Conservation (phyloP, 2,888 invertebrate species). For the Hirtodrosophila histrioides region DNA sequence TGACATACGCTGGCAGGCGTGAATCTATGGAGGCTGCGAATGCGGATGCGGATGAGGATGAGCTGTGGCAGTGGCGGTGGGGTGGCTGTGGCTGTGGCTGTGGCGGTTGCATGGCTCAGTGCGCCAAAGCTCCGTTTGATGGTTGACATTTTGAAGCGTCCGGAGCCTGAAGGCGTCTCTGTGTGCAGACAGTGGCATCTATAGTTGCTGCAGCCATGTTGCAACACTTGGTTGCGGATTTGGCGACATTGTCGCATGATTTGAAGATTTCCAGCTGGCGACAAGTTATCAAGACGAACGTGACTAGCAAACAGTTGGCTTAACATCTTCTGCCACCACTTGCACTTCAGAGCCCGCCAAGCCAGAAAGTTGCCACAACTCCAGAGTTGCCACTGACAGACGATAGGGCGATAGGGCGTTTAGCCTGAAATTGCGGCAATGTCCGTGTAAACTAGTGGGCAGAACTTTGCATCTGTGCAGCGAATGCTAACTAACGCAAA, state of each 20-base stretch:
- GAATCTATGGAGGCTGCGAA: constrained; percentile 28
- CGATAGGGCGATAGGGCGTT: constrained; percentile 44
- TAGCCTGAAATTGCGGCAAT: constrained; percentile 44
- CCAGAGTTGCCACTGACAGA: constrained; percentile 31
- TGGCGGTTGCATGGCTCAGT: constrained; percentile 63
- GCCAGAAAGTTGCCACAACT: constrained; percentile 22
- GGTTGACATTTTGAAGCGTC: constrained; percentile 53
- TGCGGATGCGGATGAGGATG: constrained; percentile 12
- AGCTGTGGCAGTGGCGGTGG: constrained; percentile 5
- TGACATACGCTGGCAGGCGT: constrained; percentile 48
- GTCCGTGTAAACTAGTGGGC: constrained; percentile 17
- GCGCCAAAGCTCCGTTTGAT: constrained; percentile 69
- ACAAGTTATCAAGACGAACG: constrained; percentile 79
- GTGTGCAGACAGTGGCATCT: constrained; percentile 18
- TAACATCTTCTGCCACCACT: constrained; percentile 51
- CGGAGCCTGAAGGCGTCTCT: constrained; percentile 37
- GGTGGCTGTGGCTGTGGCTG: constrained; percentile 22
- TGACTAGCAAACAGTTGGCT: constrained; percentile 76
- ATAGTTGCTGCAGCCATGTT: constrained; percentile 50
- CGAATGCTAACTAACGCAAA: constrained; percentile 5
- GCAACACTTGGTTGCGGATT: constrained; percentile 74
- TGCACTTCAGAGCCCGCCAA: constrained; percentile 20
- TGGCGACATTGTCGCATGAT: constrained; percentile 75
- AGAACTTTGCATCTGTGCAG: constrained; percentile 24
- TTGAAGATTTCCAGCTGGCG: constrained; percentile 76